Conservation (phyloP, 2,113 vertebrate species). For the Canis aureus region DNA sequence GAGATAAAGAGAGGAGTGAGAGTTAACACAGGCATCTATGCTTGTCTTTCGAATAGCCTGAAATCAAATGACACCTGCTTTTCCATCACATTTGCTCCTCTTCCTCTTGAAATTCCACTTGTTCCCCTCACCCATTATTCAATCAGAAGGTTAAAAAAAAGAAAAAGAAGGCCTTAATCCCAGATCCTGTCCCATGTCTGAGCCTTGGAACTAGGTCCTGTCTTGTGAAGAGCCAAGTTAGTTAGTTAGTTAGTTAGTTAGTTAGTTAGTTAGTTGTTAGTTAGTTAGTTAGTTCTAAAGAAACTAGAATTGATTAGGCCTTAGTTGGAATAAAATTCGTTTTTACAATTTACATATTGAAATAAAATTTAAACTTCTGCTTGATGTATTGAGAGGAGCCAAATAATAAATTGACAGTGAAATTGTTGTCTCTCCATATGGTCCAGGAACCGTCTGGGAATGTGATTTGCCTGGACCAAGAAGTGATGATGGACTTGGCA, state of each 20-base stretch:
- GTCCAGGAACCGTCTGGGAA: background rate
- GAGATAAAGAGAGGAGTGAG: constrained; percentile 29
- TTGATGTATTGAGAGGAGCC: constrained; percentile 20
- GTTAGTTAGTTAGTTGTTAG: background rate
- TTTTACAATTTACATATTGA: constrained; percentile 60
- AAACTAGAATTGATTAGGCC: constrained; percentile 47
- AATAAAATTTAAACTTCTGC: constrained; percentile 63
- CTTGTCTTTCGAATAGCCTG: background rate
- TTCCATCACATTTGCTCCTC: background rate
- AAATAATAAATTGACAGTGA: constrained; percentile 53
- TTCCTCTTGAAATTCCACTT: background rate
- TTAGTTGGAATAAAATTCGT: constrained; percentile 16
- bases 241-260: too few species aligned
- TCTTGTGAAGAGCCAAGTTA: background rate
- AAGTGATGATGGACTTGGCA: constrained; percentile 37
- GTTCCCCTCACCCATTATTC: background rate
- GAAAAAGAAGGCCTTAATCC: background rate
- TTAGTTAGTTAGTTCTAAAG: background rate
- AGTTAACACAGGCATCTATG: background rate
- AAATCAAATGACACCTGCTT: background rate
- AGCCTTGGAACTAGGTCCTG: background rate
- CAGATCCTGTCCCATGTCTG: background rate
- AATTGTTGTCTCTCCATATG: background rate
- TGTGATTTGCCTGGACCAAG: background rate
- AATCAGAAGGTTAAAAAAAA: background rate